These are phyloP conservation scores for Benthosema pterotum DNA, from an alignment of 2,797 vertebrate genomes.

Conservation along the genomic window DNA sequence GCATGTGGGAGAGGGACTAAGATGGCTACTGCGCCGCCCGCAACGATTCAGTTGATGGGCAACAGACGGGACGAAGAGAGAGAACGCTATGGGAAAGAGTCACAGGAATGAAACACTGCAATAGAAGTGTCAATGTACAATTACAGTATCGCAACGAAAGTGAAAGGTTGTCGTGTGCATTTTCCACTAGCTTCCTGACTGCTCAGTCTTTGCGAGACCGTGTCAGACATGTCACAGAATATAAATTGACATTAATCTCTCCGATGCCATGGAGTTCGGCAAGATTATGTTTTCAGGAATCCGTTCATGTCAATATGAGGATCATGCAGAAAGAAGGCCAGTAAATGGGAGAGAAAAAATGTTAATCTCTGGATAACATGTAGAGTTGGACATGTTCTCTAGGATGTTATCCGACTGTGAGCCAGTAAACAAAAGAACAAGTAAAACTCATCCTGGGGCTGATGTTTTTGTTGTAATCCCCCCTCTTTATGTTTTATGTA, in stretches of 20 bases:
- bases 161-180: too few species aligned
- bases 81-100: background rate
- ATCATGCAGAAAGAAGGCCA: too few species aligned
- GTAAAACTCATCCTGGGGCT: background rate
- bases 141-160: too few species aligned
- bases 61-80: background rate
- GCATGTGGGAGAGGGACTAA: background rate
- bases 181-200: too few species aligned
- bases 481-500: slow-evolving; percentile 25
- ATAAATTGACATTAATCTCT: background rate
- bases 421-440: slow-evolving; percentile 7
- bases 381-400: slow-evolving; percentile 18
- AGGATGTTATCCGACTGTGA: background rate
- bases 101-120: slow-evolving; percentile 5
- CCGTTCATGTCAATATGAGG: background rate
- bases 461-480: slow-evolving; percentile 13
- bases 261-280: slow-evolving; percentile 9
- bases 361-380: background rate
- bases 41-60: background rate
- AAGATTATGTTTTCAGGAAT: background rate
- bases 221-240: background rate
- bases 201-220: background rate
- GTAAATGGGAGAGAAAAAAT: background rate
- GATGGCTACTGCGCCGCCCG: background rate
- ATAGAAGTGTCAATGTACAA: too few species aligned